These are phyloP conservation scores for Teleogryllus oceanicus DNA, from an alignment of 2,888 invertebrate species.

Conservation along the genomic window DNA sequence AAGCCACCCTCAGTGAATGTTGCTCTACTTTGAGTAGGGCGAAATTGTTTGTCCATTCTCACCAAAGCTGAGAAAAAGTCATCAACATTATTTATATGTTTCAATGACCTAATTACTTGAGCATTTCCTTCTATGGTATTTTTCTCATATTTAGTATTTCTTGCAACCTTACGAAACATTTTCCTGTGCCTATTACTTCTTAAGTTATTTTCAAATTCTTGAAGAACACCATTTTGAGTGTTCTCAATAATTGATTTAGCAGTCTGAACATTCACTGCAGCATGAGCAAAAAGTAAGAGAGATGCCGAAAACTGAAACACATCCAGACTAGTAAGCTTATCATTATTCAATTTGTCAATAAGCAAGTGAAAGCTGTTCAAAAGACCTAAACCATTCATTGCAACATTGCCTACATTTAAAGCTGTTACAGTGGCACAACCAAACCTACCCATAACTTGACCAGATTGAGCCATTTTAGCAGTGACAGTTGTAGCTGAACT, in stretches of 20 bases:
- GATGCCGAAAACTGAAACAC: conserved; percentile 34
- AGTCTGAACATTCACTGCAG: conserved; percentile 31
- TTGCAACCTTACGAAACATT: conserved; percentile 19
- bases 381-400: conserved; percentile 30
- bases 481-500: conserved; percentile 23
- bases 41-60: not conserved
- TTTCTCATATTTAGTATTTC: not conserved
- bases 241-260: conserved; percentile 28
- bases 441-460: conserved; percentile 23
- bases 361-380: conserved; percentile 24
- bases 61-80: conserved; percentile 28
- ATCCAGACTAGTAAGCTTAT: conserved; percentile 30
- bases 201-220: conserved; percentile 23
- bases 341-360: conserved; percentile 21
- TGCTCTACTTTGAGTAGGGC: not conserved
- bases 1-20: not conserved
- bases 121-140: conserved; percentile 24
- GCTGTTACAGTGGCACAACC: conserved; percentile 22
- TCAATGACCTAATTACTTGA: conserved; percentile 23
- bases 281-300: conserved; percentile 31
- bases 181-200: not conserved
- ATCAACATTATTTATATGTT: conserved; percentile 27
- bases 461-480: conserved; percentile 26
- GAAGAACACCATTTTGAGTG: conserved; percentile 26
- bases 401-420: conserved; percentile 24